phyloP scores from a whole-genome alignment of 2,888 invertebrate species.

The Eucriotettix oculatus region DNA sequence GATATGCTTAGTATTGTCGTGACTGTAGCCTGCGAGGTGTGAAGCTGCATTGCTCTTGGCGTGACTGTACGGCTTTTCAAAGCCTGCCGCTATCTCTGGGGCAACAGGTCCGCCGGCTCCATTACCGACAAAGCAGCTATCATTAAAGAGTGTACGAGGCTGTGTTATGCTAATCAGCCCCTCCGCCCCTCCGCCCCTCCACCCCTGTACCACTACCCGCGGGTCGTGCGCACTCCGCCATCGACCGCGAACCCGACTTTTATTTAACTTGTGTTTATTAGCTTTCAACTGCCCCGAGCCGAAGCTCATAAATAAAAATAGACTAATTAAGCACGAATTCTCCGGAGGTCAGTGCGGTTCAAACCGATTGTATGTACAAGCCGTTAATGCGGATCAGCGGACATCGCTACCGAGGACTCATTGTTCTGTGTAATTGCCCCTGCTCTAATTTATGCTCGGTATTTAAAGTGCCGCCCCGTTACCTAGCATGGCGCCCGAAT shows the following conservation, averaged over 20 bases:
- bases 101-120: not conserved
- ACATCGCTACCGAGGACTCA: too few species aligned
- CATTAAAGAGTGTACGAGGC: slow-evolving; percentile 6
- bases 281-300: slow-evolving; percentile 3
- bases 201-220: not conserved
- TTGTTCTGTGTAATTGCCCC: too few species aligned
- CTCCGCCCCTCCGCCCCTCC: not conserved
- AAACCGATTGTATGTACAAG: not conserved
- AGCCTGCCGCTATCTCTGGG: not conserved
- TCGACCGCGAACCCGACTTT: slow-evolving; percentile 1
- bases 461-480: too few species aligned
- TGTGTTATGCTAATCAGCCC: slow-evolving; percentile 10
- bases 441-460: too few species aligned
- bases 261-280: slow-evolving; percentile 8
- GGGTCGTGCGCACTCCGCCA: not conserved
- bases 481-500: too few species aligned
- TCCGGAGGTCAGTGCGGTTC: not conserved
- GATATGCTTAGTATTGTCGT: too few species aligned
- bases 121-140: slow-evolving; percentile 10
- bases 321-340: slow-evolving; percentile 2
- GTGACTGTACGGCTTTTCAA: not conserved
- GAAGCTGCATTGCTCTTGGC: not conserved
- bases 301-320: slow-evolving; percentile 5
- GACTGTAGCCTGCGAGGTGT: not conserved
- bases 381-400: not conserved